phyloP scores from a whole-genome alignment of 2,113 vertebrate species.

The Chaenogobius annularis region DNA sequence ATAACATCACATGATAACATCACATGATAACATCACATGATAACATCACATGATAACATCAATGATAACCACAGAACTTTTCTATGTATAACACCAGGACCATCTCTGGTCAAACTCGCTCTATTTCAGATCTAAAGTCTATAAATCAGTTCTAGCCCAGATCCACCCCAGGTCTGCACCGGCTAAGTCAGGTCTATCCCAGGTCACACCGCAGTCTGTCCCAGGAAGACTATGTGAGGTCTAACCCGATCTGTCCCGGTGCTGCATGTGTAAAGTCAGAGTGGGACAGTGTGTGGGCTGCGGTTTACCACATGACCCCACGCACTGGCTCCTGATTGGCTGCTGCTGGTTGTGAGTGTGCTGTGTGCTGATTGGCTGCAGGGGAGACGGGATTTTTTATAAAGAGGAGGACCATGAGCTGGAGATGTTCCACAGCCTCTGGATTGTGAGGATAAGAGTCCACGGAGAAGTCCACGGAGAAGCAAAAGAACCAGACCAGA shows the following conservation, averaged over 20 bases:
- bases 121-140: no score
- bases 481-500: not conserved
- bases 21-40: no score
- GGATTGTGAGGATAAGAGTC: not conserved
- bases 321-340: constrained; percentile 66
- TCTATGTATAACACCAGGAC: no score
- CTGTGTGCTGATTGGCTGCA: constrained; percentile 67
- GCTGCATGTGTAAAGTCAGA: constrained; percentile 6
- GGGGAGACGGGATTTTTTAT: constrained; percentile 67
- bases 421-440: constrained; percentile 3
- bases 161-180: no score
- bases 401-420: constrained; percentile 60
- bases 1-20: no score
- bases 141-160: no score
- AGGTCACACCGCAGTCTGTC: not conserved
- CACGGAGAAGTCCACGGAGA: not conserved
- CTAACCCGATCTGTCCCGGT: not conserved
- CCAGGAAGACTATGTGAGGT: not conserved
- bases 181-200: no score
- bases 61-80: no score
- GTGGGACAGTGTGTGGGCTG: constrained; percentile 81
- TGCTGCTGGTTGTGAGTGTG: constrained; percentile 11
- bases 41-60: no score
- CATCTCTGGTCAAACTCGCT: no score
- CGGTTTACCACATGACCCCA: constrained; percentile 80